Evolutionary conservation across 2,797 vertebrate genomes (phyloP), one percentile per base, ranked within the genome.

Genomic region (Euthynnus affinis): DNA sequence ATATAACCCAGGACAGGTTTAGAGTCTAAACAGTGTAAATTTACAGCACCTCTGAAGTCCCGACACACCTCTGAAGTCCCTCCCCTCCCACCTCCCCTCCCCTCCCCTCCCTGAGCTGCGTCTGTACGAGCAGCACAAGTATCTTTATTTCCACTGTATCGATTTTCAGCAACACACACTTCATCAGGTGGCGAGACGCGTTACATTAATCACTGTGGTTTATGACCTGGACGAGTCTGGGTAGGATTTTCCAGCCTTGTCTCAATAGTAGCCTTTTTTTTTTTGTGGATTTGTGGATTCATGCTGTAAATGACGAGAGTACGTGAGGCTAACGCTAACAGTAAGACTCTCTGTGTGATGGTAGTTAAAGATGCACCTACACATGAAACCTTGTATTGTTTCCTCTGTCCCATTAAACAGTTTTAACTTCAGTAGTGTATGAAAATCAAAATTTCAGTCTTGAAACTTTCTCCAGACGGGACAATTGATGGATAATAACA

Each of bases 21-120:
- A 85, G 60, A 82, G 83, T 71, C 80, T 74, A 64, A 90, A 87
- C 57, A 66, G 70, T 0, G 8, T 14, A 74, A 65, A 89, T 88
- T 87, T 87, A 91, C 69, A 0, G 63, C 22, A 0, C 9, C 74
- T 57, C 64, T 29, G 29, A 48, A 40, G 67, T 65, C 57, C 34
- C 29, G 7, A 15, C 66, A 49, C n/a, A n/a, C n/a, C n/a, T n/a
- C n/a, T n/a, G n/a, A n/a, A n/a, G n/a, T n/a, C 12, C 34, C 27
- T 51, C 56, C 12, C 3, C 5, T 32, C 55, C 55, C 7, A 2
- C 27, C 27, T 5, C 27, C 12, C 29, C 40, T 51, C 56, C 12
- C 13, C 5, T 32, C 55, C 56, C 3, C 12, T 5, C 46, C 55
- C 56, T 6, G 1, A 74, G 81, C 74, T 22, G 72, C n/a, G n/a